These are phyloP conservation scores for Platyura marginata DNA, from an alignment of 1,140 invertebrate species.

Conservation along the genomic window DNA sequence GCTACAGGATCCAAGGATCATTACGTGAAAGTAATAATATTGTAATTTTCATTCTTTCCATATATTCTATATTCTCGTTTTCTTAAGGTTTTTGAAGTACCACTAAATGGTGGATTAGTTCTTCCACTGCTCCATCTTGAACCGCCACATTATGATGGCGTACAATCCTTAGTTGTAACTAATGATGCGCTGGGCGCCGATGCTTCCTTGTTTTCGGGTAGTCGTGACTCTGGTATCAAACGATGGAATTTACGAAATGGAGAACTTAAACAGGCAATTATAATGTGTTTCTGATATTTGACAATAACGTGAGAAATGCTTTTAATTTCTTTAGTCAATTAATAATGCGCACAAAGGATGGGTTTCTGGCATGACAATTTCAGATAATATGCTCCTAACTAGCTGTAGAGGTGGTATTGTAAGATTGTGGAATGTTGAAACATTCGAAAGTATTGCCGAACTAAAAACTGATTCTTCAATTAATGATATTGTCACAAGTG, in stretches of 20 bases:
- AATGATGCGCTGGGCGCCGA: constrained; percentile 25
- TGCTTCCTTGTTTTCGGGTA: constrained; percentile 61
- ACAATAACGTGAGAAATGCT: background rate
- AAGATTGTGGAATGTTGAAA: constrained; percentile 51
- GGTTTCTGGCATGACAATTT: constrained; percentile 54
- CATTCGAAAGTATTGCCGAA: constrained; percentile 43
- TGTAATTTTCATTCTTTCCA: constrained; percentile 6
- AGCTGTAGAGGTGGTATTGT: constrained; percentile 62
- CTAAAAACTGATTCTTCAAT: constrained; percentile 60
- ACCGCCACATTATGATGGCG: constrained; percentile 83
- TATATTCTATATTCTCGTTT: no score
- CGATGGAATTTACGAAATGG: constrained; percentile 60
- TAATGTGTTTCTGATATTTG: background rate
- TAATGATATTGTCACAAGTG: constrained; percentile 55
- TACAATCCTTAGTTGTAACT: constrained; percentile 57
- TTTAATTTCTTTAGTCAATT: constrained; percentile 34
- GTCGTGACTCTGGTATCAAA: constrained; percentile 74
- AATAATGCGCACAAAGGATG: constrained; percentile 82
- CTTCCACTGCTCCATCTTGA: constrained; percentile 51
- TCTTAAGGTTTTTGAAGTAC: constrained; percentile 44
- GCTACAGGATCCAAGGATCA: constrained; percentile 83
- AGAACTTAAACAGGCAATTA: constrained; percentile 41
- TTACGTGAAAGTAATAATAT: constrained; percentile 31
- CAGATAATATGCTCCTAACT: constrained; percentile 36
- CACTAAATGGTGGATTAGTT: constrained; percentile 30